phyloP scores from a whole-genome alignment of 64 coral and sea anemone genomes.

The Actinia equina region DNA sequence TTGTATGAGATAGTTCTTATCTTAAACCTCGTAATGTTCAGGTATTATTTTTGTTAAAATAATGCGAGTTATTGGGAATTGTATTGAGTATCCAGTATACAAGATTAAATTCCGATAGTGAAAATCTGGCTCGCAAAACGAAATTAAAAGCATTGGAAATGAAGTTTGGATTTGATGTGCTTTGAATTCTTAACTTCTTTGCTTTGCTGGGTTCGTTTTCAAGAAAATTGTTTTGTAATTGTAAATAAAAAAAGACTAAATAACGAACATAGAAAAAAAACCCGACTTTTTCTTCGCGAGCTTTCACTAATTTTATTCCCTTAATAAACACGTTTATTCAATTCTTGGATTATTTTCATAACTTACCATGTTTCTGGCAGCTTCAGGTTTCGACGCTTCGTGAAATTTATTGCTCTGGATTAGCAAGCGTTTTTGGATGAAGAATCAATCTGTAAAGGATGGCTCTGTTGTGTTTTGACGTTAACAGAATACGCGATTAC shows the following conservation, averaged over 20 bases:
- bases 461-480: neutral
- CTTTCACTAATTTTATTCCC: neutral
- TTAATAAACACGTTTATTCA: neutral
- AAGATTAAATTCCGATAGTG: conserved; percentile 1
- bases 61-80: neutral
- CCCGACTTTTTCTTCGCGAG: neutral
- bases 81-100: neutral
- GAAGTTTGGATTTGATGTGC: neutral
- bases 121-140: neutral
- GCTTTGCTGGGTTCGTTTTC: neutral
- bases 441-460: neutral
- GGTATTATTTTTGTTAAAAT: neutral
- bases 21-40: neutral
- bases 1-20: neutral
- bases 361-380: neutral
- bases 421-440: neutral
- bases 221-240: neutral
- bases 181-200: neutral
- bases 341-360: neutral
- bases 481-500: neutral
- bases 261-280: neutral
- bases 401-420: neutral
- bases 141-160: neutral
- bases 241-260: neutral
- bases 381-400: neutral